Base-by-base conservation (phyloP, 2,888 invertebrate genomes). In the Pachycephus smyrnensis region DNA sequence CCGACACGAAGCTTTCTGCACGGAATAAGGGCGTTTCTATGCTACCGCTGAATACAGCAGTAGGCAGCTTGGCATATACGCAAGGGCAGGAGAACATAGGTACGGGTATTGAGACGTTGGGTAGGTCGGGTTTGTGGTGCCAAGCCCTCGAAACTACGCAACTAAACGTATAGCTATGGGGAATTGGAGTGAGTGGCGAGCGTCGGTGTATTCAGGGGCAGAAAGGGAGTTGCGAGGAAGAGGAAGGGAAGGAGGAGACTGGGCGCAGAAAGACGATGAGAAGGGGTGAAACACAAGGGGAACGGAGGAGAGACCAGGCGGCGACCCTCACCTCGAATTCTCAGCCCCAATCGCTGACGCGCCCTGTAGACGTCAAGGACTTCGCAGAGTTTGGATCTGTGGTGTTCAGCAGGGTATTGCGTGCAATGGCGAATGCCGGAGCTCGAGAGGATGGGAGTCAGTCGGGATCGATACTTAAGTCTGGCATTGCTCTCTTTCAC, bases 321-420 rank as follows among this genome's bases (percentile, higher is more conserved):
- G 40, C 11, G 68, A 74, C 79, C 76, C 33, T 31, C 33, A 40
- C 74, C 68, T 55, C 23, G 40, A 55, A 55, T 55, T 55, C 40
- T 55, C 40, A 55, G 40, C 40, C 40, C 40, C 40, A 23, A 69
- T 73, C 40, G 73, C 76, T 71, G 73, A 69, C 77, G 73, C 80
- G 78, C 75, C 75, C 80, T 76, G 71, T 78, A 12, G 74, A 73
- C 76, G 77, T 78, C 82, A 84, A 85, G 84, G 81, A 78, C 80
- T 80, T 76, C 73, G 40, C 2, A 80, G 77, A 80, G 82, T 83
- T 84, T 84, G 82, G 84, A 82, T 75, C 81, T 75, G 75, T 68
- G 75, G 74, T 33, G 79, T 68, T 69, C 77, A 76, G 81, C 40
- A 23, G 11, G 71, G 71, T 71, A 71, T 15, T 11, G 71, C 71